phyloP scores from a whole-genome alignment of 2,888 invertebrate genomes.

The Bibio marci region DNA sequence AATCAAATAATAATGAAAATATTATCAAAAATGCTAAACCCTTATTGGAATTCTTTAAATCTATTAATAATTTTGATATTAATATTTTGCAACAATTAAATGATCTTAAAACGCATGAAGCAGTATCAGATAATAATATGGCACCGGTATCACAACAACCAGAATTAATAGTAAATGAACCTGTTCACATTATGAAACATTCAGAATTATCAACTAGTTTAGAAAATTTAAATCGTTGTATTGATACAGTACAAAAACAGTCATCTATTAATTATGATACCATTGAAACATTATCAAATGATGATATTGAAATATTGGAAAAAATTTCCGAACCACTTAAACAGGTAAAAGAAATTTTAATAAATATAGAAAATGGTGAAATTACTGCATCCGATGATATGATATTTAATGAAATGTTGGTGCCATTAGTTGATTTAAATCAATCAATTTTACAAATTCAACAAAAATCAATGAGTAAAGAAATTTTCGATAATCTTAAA shows the following conservation, averaged over 20 bases:
- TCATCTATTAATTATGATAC: constrained; percentile 5
- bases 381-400: constrained; percentile 13
- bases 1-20: constrained; percentile 3
- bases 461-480: background rate
- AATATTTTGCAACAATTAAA: constrained; percentile 30
- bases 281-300: constrained; percentile 10
- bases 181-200: background rate
- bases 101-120: constrained; percentile 38
- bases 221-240: constrained; percentile 11
- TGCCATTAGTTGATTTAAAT: background rate
- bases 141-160: background rate
- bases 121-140: constrained; percentile 32
- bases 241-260: constrained; percentile 10
- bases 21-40: constrained; percentile 7
- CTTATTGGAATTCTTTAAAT: constrained; percentile 15
- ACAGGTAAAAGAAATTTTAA: constrained; percentile 12
- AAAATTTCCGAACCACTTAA: constrained; percentile 4
- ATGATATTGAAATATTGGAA: constrained; percentile 1
- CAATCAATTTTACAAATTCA: background rate
- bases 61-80: constrained; percentile 19
- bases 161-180: background rate
- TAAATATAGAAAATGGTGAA: constrained; percentile 10
- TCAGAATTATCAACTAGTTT: constrained; percentile 10
- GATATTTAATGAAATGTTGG: constrained; percentile 10
- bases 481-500: background rate